Conservation (phyloP, 2,113 vertebrate species). For the Todiramphus saurophagus region DNA sequence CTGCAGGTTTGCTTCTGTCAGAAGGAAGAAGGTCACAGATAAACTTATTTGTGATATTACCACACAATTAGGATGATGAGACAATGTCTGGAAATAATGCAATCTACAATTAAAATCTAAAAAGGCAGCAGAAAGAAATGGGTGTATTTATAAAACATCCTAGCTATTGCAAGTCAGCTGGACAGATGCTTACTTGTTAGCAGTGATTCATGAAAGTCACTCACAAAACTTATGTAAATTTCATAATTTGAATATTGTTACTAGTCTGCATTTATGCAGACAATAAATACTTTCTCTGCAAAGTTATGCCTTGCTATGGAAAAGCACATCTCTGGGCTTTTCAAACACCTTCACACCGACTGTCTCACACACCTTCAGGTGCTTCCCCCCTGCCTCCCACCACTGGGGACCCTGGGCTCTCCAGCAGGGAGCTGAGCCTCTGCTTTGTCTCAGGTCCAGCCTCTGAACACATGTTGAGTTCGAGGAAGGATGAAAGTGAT, state of each 20-base stretch:
- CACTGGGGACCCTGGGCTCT: accelerated
- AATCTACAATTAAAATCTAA: not conserved
- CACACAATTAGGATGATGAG: not conserved
- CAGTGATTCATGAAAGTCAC: not conserved
- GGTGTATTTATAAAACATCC: not conserved
- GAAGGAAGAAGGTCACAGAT: not conserved
- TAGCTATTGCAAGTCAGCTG: not conserved
- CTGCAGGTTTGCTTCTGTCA: not conserved
- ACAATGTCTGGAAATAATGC: not conserved
- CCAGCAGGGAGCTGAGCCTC: accelerated
- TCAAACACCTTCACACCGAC: not conserved
- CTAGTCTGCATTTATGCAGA: not conserved
- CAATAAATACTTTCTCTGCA: not conserved
- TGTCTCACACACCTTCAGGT: too few relatives aligned
- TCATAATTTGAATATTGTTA: not conserved
- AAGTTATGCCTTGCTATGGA: not conserved
- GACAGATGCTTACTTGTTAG: not conserved
- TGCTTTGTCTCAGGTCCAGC: not conserved
- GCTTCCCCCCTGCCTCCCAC: not conserved
- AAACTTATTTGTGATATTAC: not conserved
- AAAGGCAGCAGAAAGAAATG: not conserved
- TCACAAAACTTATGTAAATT: not conserved
- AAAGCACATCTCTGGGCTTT: not conserved
- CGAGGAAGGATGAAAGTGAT: not conserved
- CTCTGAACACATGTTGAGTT: not conserved